Percentiles rank a stretch among this genome's conserved stretches.
Evolutionary conservation across 2,888 invertebrate species (phyloP).

Genomic region (Amblyteles armatorius): DNA sequence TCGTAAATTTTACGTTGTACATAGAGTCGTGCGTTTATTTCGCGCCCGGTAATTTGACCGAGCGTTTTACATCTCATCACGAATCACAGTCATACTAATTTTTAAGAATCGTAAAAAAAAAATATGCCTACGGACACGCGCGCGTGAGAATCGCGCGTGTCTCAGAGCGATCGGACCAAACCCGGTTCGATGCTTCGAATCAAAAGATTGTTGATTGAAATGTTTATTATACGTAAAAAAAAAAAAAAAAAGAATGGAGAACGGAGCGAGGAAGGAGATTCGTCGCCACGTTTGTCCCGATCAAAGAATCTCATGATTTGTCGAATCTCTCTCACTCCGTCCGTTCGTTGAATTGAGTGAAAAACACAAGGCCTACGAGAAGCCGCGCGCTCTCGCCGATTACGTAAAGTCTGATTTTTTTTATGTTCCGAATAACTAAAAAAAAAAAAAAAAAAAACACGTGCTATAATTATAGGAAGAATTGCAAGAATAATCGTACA

Average conservation of each 20-base stretch:
- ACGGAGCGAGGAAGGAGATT: not conserved
- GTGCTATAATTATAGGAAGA: slow-evolving; percentile 47
- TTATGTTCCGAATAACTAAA: slow-evolving; percentile 35
- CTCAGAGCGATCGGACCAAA: slow-evolving; percentile 48
- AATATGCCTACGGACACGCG: not conserved
- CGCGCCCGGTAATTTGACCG: slow-evolving; percentile 34
- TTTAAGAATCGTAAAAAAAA: slow-evolving; percentile 53
- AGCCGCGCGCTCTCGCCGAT: slow-evolving; percentile 56
- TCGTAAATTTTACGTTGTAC: slow-evolving; percentile 68
- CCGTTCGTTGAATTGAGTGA: slow-evolving; percentile 34
- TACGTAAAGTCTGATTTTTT: slow-evolving; percentile 69
- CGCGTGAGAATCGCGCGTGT: slow-evolving; percentile 31
- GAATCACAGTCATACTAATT: slow-evolving; percentile 64
- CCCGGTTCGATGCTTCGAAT: slow-evolving; percentile 54
- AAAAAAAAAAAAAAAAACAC: slow-evolving; percentile 36
- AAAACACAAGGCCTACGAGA: slow-evolving; percentile 62
- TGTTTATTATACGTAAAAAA: slow-evolving; percentile 32
- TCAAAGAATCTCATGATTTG: slow-evolving; percentile 2
- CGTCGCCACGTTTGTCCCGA: not conserved
- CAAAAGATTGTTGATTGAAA: slow-evolving; percentile 52
- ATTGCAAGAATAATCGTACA: slow-evolving; percentile 63
- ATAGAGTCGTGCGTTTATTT: slow-evolving; percentile 66
- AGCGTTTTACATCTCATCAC: slow-evolving; percentile 28
- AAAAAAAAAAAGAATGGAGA: not conserved
- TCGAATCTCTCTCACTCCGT: not conserved